Evolutionary conservation across 2,888 invertebrate species (phyloP).

Genomic region (Oegoconia quadripuncta): DNA sequence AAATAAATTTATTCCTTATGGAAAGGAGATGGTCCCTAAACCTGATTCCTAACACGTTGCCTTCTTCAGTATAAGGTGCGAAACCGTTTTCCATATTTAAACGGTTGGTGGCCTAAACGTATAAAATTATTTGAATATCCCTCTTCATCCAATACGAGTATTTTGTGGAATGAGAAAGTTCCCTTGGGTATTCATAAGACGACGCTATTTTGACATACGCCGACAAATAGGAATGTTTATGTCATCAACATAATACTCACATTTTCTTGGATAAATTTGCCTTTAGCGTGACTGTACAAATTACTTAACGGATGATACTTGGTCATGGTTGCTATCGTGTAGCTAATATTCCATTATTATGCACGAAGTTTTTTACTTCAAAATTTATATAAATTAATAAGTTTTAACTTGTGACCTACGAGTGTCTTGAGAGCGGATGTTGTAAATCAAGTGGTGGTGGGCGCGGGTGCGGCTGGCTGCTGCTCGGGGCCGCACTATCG

Average conservation of each 20-base stretch:
- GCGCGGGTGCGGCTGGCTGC: constrained; percentile 12
- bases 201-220: no score
- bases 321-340: no score
- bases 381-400: no score
- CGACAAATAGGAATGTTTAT: no score
- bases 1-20: no score
- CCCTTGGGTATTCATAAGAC: neutral
- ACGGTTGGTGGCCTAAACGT: neutral
- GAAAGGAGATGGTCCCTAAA: neutral
- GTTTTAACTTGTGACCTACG: constrained; percentile 20
- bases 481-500: constrained; percentile 36
- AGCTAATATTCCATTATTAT: no score
- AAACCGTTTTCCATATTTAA: neutral
- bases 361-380: no score
- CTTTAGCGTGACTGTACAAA: no score
- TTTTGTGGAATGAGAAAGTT: neutral
- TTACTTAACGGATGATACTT: no score
- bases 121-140: neutral
- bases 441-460: constrained; percentile 36
- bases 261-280: no score
- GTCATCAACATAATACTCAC: no score
- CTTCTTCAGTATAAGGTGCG: neutral
- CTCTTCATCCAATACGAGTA: neutral
- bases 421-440: constrained; percentile 31
- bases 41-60: constrained; percentile 10